Base-by-base conservation (phyloP, 2,113 vertebrate genomes). In the Forbesichthys agassizii region DNA sequence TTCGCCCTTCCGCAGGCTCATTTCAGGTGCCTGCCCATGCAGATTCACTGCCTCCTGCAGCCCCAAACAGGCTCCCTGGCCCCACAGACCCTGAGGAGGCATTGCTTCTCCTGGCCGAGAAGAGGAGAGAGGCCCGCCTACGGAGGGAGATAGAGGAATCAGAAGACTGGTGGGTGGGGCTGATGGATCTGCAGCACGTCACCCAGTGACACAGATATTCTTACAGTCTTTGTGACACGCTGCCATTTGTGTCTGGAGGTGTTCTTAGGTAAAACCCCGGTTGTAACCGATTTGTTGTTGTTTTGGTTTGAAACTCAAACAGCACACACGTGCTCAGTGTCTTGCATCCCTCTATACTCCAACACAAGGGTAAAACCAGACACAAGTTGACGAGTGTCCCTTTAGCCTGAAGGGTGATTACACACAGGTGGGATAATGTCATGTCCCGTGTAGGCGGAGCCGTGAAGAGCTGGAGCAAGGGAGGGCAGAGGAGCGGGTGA, bases 31-130 rank as follows among this genome's bases (percentile, higher is more conserved):
- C 56, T 61, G 61, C 61, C 18, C 10, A 1, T 61, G 12, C 75
- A 69, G 67, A 60, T 63, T 56, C 74, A 16, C 78, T 54, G 48
- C 79, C 64, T 75, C 42, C 91, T 66, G 14, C 81, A 55, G 27
- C 71, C 47, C 27, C 1, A 3, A 53, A 74, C 4, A 94, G 92
- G 87, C 80, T 89, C 33, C 90, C 94, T 7, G 95, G 98, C 18
- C 96, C 95, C 1, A 96, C 90, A 1, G 91, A 98, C 81, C 93
- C 93, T 1, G 95, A 94, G 66, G 94, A 96, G 85, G 96, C 96
- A 12, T 94, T 93, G 0, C 93, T 95, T 77, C 84, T 96, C 61
- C 90, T 98, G 56, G 79, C 95, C 8, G 96, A 98, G 78, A 98
- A 94, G 87, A 93, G 98, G 57, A 92, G 93, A 69, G 93, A 96